Evolutionary conservation across 2,113 vertebrate genomes (phyloP).

Genomic region (Gorilla gorilla): DNA sequence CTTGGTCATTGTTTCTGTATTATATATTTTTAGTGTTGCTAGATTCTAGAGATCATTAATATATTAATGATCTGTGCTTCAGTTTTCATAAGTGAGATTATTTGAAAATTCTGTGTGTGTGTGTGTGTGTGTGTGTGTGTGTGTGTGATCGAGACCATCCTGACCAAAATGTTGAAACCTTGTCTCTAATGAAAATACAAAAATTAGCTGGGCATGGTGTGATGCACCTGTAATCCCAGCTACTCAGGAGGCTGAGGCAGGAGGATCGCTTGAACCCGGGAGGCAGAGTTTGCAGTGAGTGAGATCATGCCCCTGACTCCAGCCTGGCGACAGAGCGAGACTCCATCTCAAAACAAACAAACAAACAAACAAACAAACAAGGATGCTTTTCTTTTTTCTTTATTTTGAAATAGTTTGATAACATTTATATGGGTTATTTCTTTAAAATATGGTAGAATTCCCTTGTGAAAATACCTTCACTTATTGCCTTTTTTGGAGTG

Average conservation of each 20-base stretch:
- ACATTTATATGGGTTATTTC: not conserved
- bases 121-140: not conserved
- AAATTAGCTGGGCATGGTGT: too few relatives aligned
- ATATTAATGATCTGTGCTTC: not conserved
- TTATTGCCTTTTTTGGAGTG: not conserved
- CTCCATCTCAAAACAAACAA: too few relatives aligned
- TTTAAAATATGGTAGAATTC: conserved; percentile 34
- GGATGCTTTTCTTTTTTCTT: not conserved
- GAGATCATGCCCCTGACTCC: too few relatives aligned
- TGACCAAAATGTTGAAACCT: too few relatives aligned
- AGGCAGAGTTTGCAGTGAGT: too few relatives aligned
- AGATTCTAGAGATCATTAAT: not conserved
- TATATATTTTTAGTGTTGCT: not conserved
- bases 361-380: not conserved
- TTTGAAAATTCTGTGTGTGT: not conserved
- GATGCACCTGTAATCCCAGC: too few relatives aligned
- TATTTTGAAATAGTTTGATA: not conserved
- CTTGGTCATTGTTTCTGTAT: not conserved
- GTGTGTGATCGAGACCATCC: too few relatives aligned
- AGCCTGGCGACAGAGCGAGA: too few relatives aligned
- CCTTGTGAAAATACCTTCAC: not conserved
- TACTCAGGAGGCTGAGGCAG: too few relatives aligned
- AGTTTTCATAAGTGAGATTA: not conserved
- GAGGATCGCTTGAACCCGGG: too few relatives aligned
- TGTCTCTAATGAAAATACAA: too few relatives aligned